Percentiles rank a stretch among this genome's conserved stretches.
These are phyloP conservation scores for Aldabrachelys gigantea DNA, from an alignment of 2,113 vertebrate genomes.

Conservation along the genomic window DNA sequence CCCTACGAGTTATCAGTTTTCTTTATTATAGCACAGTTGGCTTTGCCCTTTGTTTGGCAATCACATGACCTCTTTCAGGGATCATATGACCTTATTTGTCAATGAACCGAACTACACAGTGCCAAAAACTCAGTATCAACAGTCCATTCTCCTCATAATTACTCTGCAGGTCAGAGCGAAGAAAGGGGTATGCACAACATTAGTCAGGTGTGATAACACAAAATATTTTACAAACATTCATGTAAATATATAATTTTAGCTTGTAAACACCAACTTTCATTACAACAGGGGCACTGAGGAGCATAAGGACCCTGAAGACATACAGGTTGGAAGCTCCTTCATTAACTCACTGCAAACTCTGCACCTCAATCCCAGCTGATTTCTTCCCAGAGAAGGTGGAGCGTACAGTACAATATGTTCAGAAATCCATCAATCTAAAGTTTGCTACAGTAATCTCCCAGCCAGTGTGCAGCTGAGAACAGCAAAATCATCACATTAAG, in stretches of 20 bases:
- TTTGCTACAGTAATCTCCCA: conserved; percentile 5
- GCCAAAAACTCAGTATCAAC: background rate
- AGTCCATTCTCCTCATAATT: background rate
- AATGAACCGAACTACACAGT: background rate
- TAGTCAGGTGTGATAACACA: background rate
- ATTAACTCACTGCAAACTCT: conserved; percentile 1
- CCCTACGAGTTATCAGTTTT: background rate
- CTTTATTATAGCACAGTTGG: background rate
- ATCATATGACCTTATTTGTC: background rate
- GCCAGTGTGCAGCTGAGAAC: conserved; percentile 46
- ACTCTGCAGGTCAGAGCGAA: too few relatives aligned
- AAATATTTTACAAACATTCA: background rate
- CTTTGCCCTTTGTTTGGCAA: background rate
- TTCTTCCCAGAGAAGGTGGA: background rate
- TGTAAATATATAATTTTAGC: background rate
- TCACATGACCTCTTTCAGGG: background rate
- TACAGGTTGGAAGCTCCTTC: background rate
- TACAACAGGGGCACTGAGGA: background rate
- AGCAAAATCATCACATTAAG: conserved; percentile 41
- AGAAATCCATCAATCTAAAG: conserved; percentile 28
- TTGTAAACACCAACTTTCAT: background rate
- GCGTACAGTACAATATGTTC: background rate
- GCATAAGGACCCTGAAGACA: background rate
- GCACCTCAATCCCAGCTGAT: background rate
- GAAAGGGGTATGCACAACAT: background rate